Base-by-base conservation (phyloP, 2,888 invertebrate species). In the Abrostola tripartita region DNA sequence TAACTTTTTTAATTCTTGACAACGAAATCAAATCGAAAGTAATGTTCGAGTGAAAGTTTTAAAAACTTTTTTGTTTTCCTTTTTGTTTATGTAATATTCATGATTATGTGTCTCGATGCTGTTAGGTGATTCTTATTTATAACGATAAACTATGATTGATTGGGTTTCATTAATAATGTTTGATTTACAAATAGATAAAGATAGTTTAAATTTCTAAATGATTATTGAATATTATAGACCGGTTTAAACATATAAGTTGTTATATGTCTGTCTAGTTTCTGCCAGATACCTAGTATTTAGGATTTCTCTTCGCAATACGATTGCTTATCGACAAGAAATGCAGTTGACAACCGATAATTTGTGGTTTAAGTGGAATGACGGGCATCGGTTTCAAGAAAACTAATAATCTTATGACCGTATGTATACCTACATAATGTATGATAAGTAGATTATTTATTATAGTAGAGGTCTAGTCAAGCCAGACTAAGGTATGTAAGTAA, bases 1-100 rank as follows among this genome's bases (percentile, higher is more conserved):
- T 63, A 60, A 59, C 41, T 76, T 72, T 74, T 79, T 79, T 62
- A 67, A 67, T 65, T 68, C 61, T 61, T 51, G 52, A 36, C 53
- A 61, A 57, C 64, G 65, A 56, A 63, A 74, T 62, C 57, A 63
- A 77, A 77, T 73, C 61, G 78, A 80, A 78, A 78, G 78, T 77
- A 52, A 68, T 51, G 60, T 61, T 61, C 11, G 36, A 80, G 81
- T 60, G 78, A 78, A 80, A 78, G 68, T 66, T 68, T 63, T 67
- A 38, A 35, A 47, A 50, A 24, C 11, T 44, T 53, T 53, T 55
- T 51, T n/a, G 35, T 58, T 55, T 41, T 5, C 37, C 36, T 42
- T 55, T 61, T 50, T 57, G 37, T 56, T 53, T 52, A 44, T 50
- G 50, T 47, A 44, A 52, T 57, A 53, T 53, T 35, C 49, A 51